Conservation (phyloP, 2,888 invertebrate species). For the Caenorhabditis doughertyi region DNA sequence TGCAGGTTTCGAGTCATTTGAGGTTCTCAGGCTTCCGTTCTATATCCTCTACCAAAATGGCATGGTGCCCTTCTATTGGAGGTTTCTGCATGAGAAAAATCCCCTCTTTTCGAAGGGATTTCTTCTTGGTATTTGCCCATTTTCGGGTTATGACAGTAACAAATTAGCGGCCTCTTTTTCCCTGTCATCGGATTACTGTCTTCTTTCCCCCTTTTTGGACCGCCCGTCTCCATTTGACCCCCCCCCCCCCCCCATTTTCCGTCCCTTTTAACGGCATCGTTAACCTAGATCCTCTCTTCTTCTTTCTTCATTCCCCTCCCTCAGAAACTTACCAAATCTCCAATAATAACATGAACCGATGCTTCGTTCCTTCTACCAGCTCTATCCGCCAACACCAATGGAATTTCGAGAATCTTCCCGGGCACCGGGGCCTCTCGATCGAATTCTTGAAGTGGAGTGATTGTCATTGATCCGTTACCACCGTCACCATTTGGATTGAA, state of each 20-base stretch:
- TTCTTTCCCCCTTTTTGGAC: background rate
- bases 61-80: no score
- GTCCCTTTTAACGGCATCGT: conserved; percentile 53
- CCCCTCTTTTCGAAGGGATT: background rate
- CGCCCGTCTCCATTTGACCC: conserved; percentile 39
- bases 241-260: background rate
- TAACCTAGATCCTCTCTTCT: no score
- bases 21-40: no score
- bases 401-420: conserved; percentile 89
- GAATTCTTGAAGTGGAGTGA: conserved; percentile 88
- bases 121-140: conserved; percentile 44
- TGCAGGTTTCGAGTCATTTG: no score
- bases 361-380: conserved; percentile 86
- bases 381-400: conserved; percentile 97
- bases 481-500: conserved; percentile 98
- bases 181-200: conserved; percentile 54
- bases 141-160: conserved; percentile 10
- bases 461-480: conserved; percentile 97
- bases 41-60: no score
- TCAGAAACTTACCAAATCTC: conserved; percentile 87
- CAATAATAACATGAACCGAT: conserved; percentile 89
- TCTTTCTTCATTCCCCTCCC: no score
- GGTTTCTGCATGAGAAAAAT: no score
- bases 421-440: conserved; percentile 79
- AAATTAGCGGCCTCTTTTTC: conserved; percentile 50